phyloP scores from a whole-genome alignment of 2,113 vertebrate species.

The Solenodon paradoxus region DNA sequence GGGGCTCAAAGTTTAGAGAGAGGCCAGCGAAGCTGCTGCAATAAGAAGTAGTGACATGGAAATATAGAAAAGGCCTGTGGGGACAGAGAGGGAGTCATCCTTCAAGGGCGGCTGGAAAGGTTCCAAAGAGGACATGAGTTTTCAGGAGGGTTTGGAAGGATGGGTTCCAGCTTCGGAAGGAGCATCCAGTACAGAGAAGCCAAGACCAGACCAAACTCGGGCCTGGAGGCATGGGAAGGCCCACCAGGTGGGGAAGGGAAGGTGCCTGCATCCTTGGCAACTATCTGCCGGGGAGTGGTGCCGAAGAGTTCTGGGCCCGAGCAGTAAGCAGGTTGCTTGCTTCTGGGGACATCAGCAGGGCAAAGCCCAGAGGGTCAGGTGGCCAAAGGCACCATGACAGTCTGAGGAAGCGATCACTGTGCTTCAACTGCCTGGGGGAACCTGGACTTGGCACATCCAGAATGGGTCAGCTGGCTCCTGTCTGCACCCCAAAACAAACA shows the following conservation, averaged over 20 bases:
- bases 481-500: constrained; percentile 40
- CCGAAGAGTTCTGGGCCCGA: too few species aligned
- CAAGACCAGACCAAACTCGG: accelerated
- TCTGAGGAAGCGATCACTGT: background rate
- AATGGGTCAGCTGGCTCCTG: background rate
- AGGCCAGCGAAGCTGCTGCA: background rate
- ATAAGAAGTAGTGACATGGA: background rate
- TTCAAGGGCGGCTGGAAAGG: background rate
- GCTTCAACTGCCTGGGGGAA: background rate
- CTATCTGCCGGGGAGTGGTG: too few species aligned
- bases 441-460: background rate
- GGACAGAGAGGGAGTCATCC: background rate
- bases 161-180: background rate
- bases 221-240: background rate
- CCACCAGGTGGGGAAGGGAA: background rate
- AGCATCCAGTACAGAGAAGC: background rate
- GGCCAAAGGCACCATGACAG: too few species aligned
- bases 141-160: background rate
- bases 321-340: too few species aligned
- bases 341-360: too few species aligned
- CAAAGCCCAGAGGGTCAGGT: too few species aligned
- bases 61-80: background rate
- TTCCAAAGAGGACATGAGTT: background rate
- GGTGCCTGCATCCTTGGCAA: too few species aligned
- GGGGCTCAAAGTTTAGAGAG: background rate